Evolutionary conservation across 2,797 vertebrate genomes (phyloP).

Genomic region (Falco rusticolus): DNA sequence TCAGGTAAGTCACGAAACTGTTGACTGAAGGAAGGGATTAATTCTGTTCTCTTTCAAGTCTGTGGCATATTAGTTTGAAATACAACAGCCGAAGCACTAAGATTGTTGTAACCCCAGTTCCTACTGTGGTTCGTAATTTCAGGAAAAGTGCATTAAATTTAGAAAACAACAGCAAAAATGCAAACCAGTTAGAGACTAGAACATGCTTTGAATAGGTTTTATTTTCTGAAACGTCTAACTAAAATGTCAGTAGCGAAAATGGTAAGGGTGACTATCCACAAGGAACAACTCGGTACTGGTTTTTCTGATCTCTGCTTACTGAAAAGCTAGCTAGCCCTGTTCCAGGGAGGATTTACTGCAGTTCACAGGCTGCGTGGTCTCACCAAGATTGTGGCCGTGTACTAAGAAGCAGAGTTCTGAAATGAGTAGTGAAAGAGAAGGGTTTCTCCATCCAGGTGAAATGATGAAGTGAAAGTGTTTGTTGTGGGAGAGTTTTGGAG

Average conservation of each 20-base stretch:
- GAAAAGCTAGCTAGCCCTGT: neutral
- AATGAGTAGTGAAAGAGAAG: neutral
- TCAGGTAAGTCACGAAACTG: constrained; percentile 80
- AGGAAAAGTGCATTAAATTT: neutral
- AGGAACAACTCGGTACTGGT: neutral
- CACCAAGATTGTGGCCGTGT: neutral
- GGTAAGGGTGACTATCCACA: neutral
- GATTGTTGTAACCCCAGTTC: neutral
- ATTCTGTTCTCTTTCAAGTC: neutral
- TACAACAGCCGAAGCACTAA: neutral
- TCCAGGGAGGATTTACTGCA: neutral
- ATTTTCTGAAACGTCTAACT: neutral
- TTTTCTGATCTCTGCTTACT: neutral
- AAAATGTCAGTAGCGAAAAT: neutral
- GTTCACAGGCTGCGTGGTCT: neutral
- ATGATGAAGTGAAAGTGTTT: neutral
- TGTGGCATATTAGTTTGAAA: neutral
- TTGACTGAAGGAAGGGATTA: neutral
- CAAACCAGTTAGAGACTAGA: neutral
- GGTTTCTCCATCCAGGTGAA: neutral
- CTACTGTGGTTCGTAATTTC: neutral
- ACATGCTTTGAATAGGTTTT: neutral
- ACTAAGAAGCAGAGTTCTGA: neutral
- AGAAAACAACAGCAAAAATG: neutral
- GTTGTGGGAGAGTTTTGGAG: neutral